A percentile compares a stretch with the other conserved stretches of the same genome.
These are phyloP conservation scores for Neocrepidodera transversa DNA, from an alignment of 2,888 invertebrate genomes.

Conservation along the genomic window DNA sequence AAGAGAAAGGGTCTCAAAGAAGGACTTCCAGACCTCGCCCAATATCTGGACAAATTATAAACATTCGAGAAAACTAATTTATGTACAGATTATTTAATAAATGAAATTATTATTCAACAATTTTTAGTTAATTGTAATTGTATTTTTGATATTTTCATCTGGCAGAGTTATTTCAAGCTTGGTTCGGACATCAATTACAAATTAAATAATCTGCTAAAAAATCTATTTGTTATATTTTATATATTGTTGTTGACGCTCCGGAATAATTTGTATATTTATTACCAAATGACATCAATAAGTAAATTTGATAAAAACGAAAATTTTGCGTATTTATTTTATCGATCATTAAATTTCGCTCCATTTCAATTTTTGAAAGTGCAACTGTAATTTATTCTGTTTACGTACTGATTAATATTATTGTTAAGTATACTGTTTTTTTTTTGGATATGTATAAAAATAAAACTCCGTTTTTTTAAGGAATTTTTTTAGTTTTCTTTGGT, in stretches of 20 bases:
- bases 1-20: conserved; percentile 99
- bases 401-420: conserved; percentile 36
- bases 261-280: conserved; percentile 40
- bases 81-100: conserved; percentile 59
- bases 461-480: conserved; percentile 35
- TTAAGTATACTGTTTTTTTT: conserved; percentile 41
- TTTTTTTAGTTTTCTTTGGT: conserved; percentile 31
- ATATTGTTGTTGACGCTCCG: conserved; percentile 36
- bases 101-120: conserved; percentile 43
- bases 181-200: conserved; percentile 17
- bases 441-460: conserved; percentile 39
- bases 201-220: conserved; percentile 34
- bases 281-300: conserved; percentile 39
- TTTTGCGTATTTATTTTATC: conserved; percentile 31
- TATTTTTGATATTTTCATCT: conserved; percentile 33
- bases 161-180: conserved; percentile 35
- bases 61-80: conserved; percentile 53
- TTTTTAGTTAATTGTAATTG: conserved; percentile 37
- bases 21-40: conserved; percentile 91
- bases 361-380: conserved; percentile 9
- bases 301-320: conserved; percentile 38
- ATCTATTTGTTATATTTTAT: conserved; percentile 37
- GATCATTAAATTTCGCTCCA: conserved; percentile 13
- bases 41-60: conserved; percentile 99
- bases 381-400: conserved; percentile 30